These are phyloP conservation scores for Streptopelia turtur DNA, from an alignment of 2,797 vertebrate species.

Conservation along the genomic window DNA sequence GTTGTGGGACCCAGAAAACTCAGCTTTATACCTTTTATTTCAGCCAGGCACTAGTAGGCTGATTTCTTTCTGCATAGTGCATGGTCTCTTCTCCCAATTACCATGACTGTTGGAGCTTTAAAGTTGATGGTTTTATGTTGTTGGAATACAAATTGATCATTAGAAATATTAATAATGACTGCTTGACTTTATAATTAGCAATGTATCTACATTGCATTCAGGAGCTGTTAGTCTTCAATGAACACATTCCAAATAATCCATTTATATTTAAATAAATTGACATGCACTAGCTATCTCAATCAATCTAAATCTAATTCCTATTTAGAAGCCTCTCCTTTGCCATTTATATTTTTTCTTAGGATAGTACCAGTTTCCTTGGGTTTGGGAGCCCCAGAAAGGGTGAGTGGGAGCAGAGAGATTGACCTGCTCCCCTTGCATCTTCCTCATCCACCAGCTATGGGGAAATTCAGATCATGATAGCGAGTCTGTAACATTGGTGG, in stretches of 20 bases:
- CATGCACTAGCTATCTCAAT: slow-evolving; percentile 23
- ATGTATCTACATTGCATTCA: slow-evolving; percentile 23
- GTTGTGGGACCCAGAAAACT: not conserved
- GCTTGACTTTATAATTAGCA: slow-evolving; percentile 63
- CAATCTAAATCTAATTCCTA: slow-evolving; percentile 35
- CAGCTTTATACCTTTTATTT: not conserved
- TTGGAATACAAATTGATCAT: slow-evolving; percentile 59
- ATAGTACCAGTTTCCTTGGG: not conserved
- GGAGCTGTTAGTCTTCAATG: slow-evolving; percentile 50
- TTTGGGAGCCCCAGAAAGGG: not conserved
- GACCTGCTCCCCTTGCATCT: not conserved
- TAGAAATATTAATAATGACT: slow-evolving; percentile 58
- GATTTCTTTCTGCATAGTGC: not conserved
- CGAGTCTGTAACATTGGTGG: not conserved
- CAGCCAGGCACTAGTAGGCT: not conserved
- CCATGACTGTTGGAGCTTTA: not conserved
- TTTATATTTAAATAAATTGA: slow-evolving; percentile 57
- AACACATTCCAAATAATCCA: slow-evolving; percentile 55
- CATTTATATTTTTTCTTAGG: not conserved
- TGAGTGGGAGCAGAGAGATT: not conserved
- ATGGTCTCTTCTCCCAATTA: slow-evolving; percentile 19
- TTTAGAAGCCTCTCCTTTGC: slow-evolving; percentile 1
- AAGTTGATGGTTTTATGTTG: slow-evolving; percentile 52
- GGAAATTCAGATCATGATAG: not conserved
- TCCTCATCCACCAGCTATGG: not conserved